Base-by-base conservation (phyloP, 2,888 invertebrate genomes). In the Campoletis raptor region DNA sequence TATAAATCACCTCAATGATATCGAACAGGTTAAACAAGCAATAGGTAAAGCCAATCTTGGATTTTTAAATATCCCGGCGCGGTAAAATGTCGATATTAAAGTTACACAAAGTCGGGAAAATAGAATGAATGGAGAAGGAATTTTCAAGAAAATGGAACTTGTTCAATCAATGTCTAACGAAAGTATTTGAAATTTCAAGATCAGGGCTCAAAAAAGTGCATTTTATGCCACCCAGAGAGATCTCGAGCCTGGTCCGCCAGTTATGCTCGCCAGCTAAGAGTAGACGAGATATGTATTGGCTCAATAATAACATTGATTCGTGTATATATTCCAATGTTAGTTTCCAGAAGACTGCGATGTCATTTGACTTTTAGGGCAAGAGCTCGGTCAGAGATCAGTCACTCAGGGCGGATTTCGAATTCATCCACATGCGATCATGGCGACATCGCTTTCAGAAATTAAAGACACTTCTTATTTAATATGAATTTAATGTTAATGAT, bases 51-150 rank as follows among this genome's bases (percentile, higher is more conserved):
- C 91, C 57, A 91, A 92, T 85, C 90, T 92, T 86, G 93, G 92
- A 72, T 91, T 91, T 88, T 87, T 93, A 48, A 93, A 92, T 89
- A 90, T 93, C 89, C 91, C 93, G 87, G 90, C 89, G 42, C 85
- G 86, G n/a, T 83, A 70, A n/a, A 64, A 30, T 36, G n/a, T 12
- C 0, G 42, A 61, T 21, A 48, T 48, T 37, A 40, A 64, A 57
- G 77, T 81, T 78, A 87, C 88, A 76, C 89, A 89, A 81, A 80
- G 90, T 45, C 88, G 88, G 48, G 85, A 84, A 77, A 81, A 83
- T 81, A 88, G 89, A 86, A 74, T 85, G n/a, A 80, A 82, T 40
- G 78, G 85, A 54, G 78, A 67, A 87, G 84, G 89, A 69, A 73
- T 80, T 81, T 87, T 70, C 21, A 70, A 12, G 8, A 30, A 18